phyloP scores from a whole-genome alignment of 2,888 invertebrate species.

The Dicyrtomina minuta region DNA sequence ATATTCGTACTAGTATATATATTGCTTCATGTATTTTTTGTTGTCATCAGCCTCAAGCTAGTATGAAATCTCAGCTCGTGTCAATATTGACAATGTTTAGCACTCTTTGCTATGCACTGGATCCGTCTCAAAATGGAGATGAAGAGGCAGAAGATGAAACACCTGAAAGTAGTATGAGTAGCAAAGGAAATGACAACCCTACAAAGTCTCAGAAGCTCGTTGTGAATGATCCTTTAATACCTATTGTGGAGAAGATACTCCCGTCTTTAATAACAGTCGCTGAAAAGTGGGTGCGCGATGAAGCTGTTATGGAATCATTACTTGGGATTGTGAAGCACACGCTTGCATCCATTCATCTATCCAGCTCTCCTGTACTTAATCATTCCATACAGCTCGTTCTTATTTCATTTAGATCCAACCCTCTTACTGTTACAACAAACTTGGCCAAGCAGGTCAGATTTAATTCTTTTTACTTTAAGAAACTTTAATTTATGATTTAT shows the following conservation, averaged over 20 bases:
- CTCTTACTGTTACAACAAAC: conserved; percentile 41
- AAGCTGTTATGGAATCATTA: conserved; percentile 50
- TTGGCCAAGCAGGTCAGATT: conserved; percentile 47
- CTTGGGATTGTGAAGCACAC: conserved; percentile 51
- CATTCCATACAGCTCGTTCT: conserved; percentile 48
- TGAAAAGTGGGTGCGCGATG: conserved; percentile 52
- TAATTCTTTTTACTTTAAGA: not conserved
- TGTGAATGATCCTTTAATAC: conserved; percentile 45
- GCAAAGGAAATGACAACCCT: conserved; percentile 39
- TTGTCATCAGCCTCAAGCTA: conserved; percentile 47
- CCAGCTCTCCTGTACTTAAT: conserved; percentile 47
- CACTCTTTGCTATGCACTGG: conserved; percentile 49
- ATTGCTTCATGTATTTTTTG: too few species aligned
- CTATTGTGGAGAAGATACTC: conserved; percentile 51
- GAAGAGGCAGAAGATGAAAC: conserved; percentile 44
- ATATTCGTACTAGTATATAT: not conserved
- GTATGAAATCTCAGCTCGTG: conserved; percentile 44
- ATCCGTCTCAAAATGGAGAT: conserved; percentile 37
- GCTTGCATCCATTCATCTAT: conserved; percentile 46
- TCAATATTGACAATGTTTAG: conserved; percentile 49
- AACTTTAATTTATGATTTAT: not conserved
- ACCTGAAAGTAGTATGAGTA: conserved; percentile 23
- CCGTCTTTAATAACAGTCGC: conserved; percentile 48
- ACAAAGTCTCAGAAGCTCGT: not conserved
- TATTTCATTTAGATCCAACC: conserved; percentile 48